Base-by-base conservation (phyloP, 2,113 vertebrate species). In the Chaetops frenatus region DNA sequence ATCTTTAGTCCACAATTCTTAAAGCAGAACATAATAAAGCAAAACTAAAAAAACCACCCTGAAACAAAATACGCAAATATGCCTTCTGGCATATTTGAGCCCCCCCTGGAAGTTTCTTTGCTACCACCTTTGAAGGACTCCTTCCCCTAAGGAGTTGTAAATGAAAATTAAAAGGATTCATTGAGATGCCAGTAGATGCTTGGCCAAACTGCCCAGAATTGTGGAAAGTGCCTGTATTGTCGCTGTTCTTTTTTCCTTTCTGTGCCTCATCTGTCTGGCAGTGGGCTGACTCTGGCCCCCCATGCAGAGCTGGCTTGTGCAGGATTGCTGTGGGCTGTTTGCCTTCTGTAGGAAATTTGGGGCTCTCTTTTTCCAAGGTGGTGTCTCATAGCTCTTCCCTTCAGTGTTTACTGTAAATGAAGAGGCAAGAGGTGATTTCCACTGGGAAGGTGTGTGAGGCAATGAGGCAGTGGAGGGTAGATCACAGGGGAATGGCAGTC, bases 251-350 rank as follows among this genome's bases (percentile, higher is more conserved):
- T 58, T 84, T 47, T 20, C 21, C 21, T 48, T 22, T 69, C 28
- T 62, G 25, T 40, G 24, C 66, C 45, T 73, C 28, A 7, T 64
- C 1, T 5, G 8, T 36, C 24, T 38, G 50, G 47, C 65, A 29
- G 56, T 11, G 38, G 69, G 35, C 58, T 58, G 0, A 66, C 71
- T 79, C 25, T 25, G 71, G 82, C 74, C 35, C 35, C 51, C 7
- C 23, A 0, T 5, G 44, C 16, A 1, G 35, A 31, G 29, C 7
- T 69, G 80, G 15, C 8, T 8, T 0, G 0, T 24, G 50, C 16
- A 66, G 38, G 47, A 31, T 48, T 53, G 51, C 60, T 53, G 14
- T 0, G 0, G 25, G n/a, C 50, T 6, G 0, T 84, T 78, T 48
- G 45, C 56, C 38, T 93, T 70, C 60, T 56, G n/a, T 74, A 71